These are phyloP conservation scores for Empis livida DNA, from an alignment of 2,888 invertebrate genomes.

Conservation along the genomic window DNA sequence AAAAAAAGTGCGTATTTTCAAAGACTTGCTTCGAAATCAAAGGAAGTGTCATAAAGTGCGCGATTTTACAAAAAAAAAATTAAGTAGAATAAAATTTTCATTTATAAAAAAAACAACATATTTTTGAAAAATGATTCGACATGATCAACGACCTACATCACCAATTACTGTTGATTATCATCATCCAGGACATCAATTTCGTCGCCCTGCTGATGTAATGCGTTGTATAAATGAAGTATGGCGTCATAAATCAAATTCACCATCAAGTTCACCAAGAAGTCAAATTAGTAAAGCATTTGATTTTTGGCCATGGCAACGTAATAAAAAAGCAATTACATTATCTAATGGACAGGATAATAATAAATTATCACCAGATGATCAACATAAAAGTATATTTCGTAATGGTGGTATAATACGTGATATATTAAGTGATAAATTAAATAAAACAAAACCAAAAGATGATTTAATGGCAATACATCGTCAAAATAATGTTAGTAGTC, in stretches of 20 bases:
- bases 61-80: too few species aligned
- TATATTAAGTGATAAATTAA: conserved; percentile 23
- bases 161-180: conserved; percentile 12
- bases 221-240: conserved; percentile 14
- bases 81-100: too few species aligned
- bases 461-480: conserved; percentile 8
- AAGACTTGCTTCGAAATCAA: too few species aligned
- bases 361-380: conserved; percentile 1
- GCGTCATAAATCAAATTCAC: conserved; percentile 10
- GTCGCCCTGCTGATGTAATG: conserved; percentile 15
- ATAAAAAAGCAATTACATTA: conserved; percentile 16
- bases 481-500: conserved; percentile 11
- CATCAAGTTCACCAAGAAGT: conserved; percentile 19
- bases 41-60: too few species aligned
- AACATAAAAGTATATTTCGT: conserved; percentile 30
- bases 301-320: conserved; percentile 30
- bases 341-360: neutral
- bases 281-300: conserved; percentile 34
- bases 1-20: too few species aligned
- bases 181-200: conserved; percentile 5
- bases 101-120: too few species aligned
- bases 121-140: conserved; percentile 9
- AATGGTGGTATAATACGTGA: conserved; percentile 29
- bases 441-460: conserved; percentile 12
- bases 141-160: conserved; percentile 9